Evolutionary conservation across 2,797 vertebrate species (phyloP).

Genomic region (Phalanger gymnotis): DNA sequence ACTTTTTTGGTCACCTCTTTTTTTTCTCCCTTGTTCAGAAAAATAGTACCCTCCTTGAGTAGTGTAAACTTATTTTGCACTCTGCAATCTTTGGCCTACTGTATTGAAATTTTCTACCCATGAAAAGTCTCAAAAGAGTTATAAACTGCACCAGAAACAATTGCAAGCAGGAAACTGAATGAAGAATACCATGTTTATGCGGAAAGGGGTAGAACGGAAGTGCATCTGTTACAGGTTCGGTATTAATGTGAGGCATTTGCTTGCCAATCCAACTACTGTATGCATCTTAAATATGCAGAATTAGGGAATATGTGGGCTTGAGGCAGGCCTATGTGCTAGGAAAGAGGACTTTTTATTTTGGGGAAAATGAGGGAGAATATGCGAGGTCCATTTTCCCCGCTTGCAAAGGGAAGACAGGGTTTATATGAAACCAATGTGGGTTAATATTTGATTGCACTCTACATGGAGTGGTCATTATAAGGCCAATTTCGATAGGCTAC

Average conservation of each 20-base stretch:
- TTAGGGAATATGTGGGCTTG: conserved; percentile 52
- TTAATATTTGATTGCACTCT: conserved; percentile 79
- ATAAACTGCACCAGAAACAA: conserved; percentile 58
- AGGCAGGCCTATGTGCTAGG: conserved; percentile 49
- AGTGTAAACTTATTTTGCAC: conserved; percentile 68
- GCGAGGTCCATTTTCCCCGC: conserved; percentile 27
- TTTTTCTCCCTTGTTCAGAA: conserved; percentile 54
- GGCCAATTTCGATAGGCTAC: conserved; percentile 85
- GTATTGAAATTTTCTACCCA: conserved; percentile 58
- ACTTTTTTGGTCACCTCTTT: conserved; percentile 2
- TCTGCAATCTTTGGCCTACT: conserved; percentile 73
- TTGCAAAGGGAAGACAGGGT: conserved; percentile 62
- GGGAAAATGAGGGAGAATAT: conserved; percentile 51
- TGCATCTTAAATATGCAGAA: conserved; percentile 63
- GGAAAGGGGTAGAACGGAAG: conserved; percentile 26
- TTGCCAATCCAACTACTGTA: conserved; percentile 80
- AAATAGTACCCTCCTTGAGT: conserved; percentile 70
- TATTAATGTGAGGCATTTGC: conserved; percentile 74
- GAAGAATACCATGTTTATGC: conserved; percentile 21
- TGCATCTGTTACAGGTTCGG: conserved; percentile 70
- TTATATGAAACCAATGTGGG: conserved; percentile 68
- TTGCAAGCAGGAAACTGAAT: conserved; percentile 66
- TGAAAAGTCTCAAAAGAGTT: conserved; percentile 71
- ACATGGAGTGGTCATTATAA: conserved; percentile 69
- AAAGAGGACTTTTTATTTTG: conserved; percentile 52